Percentiles rank a stretch among this genome's conserved stretches.
Conservation (phyloP, 2,113 vertebrate genomes). For the Pithys albifrons region DNA sequence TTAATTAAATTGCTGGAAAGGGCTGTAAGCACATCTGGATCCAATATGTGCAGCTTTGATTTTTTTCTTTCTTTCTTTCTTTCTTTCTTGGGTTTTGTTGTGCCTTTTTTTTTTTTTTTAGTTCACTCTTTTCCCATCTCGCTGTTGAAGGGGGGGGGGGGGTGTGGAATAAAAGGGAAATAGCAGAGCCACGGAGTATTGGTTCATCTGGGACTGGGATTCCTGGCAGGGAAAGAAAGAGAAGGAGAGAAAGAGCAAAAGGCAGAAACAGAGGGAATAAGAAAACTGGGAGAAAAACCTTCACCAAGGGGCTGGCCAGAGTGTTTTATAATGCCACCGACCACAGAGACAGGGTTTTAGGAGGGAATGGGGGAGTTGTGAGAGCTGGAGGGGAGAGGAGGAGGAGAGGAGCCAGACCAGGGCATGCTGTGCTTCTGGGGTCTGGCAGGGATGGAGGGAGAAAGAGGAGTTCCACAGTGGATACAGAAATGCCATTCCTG, state of each 20-base stretch:
- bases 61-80: conserved; percentile 41
- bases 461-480: not conserved
- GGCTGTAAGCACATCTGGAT: conserved; percentile 83
- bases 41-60: conserved; percentile 84
- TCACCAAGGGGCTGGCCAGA: not conserved
- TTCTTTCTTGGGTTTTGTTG: not conserved
- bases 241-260: conserved; percentile 28
- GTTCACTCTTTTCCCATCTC: conserved; percentile 68
- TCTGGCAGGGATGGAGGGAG: not conserved
- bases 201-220: conserved; percentile 66
- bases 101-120: not conserved
- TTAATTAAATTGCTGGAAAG: conserved; percentile 87
- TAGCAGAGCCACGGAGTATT: conserved; percentile 49
- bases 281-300: conserved; percentile 12
- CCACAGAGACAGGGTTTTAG: not conserved
- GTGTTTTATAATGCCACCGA: not conserved
- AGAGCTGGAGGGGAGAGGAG: not conserved
- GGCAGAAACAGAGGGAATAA: not conserved
- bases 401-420: not conserved
- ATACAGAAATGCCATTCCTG: not conserved
- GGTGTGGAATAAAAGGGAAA: conserved; percentile 52
- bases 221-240: conserved; percentile 63
- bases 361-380: not conserved
- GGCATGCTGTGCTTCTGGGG: not conserved
- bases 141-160: conserved; percentile 9